A percentile compares a stretch with the other conserved stretches of the same genome.
phyloP scores from a whole-genome alignment of 2,113 vertebrate species.

The Chloebia gouldiae region DNA sequence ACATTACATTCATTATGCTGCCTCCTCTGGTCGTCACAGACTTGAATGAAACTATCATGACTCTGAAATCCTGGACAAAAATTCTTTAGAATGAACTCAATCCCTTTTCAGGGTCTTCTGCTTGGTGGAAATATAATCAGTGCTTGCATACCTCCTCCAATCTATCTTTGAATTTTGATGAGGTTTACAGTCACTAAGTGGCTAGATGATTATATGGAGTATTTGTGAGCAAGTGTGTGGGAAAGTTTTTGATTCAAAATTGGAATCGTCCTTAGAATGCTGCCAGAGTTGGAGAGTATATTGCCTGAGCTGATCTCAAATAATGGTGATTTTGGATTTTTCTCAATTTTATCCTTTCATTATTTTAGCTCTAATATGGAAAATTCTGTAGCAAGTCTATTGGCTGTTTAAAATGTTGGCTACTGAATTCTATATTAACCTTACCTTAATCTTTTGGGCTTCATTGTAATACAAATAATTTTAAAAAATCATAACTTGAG shows the following conservation, averaged over 20 bases:
- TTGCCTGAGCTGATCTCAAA: not conserved
- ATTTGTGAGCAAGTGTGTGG: not conserved
- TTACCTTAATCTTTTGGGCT: not conserved
- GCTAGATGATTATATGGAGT: not conserved
- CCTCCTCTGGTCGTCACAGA: not conserved
- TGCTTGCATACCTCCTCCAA: not conserved
- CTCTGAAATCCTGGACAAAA: not conserved
- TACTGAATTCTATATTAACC: not conserved
- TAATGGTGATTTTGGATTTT: not conserved
- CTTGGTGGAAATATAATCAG: not conserved
- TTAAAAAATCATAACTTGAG: not conserved
- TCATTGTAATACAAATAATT: not conserved
- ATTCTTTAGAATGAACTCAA: not conserved
- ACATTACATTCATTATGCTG: not conserved
- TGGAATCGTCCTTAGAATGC: fast-evolving
- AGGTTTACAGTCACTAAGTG: not conserved
- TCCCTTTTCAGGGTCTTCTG: not conserved
- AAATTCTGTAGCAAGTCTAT: not conserved
- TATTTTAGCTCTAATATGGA: not conserved
- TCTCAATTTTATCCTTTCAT: not conserved
- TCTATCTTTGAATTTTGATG: not conserved
- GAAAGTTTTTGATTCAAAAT: not conserved
- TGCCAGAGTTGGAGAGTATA: not conserved
- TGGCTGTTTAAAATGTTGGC: not conserved
- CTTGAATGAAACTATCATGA: not conserved